These are phyloP conservation scores for Turritopsis rubra DNA, from an alignment of 30 jellyfish, hydroid and myxozoan species.

Conservation along the genomic window DNA sequence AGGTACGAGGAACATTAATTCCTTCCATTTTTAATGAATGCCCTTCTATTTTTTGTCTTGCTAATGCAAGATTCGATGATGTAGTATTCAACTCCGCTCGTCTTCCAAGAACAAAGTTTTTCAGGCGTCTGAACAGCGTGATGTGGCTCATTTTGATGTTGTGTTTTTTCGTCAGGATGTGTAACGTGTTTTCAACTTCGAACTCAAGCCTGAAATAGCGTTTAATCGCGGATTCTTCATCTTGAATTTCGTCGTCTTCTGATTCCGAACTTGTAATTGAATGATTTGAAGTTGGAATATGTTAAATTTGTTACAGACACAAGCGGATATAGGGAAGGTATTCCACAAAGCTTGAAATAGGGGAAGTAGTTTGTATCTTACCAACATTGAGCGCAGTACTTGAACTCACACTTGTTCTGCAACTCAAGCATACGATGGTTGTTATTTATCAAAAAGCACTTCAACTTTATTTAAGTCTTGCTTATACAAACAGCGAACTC, in stretches of 20 bases:
- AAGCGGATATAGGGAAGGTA: no score
- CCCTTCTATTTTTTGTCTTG: constrained; percentile 30
- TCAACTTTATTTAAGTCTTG: no score
- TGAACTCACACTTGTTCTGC: no score
- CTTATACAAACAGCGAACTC: no score
- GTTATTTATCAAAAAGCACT: no score
- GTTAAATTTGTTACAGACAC: no score
- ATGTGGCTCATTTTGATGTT: neutral
- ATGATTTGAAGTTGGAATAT: no score
- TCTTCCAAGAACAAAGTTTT: neutral
- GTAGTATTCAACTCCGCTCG: neutral
- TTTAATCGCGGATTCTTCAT: neutral
- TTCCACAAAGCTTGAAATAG: no score
- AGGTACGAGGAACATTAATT: constrained; percentile 21
- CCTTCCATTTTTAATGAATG: constrained; percentile 34
- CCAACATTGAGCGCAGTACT: no score
- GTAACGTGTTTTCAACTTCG: neutral
- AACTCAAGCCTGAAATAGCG: neutral
- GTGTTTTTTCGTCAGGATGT: neutral
- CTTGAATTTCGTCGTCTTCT: neutral
- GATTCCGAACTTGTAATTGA: neutral
- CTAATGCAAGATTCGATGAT: neutral
- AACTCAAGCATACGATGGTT: no score
- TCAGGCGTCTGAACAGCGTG: neutral
- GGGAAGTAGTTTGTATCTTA: no score